Conservation (phyloP, 1,140 invertebrate species). For the Drosophila cardini region DNA sequence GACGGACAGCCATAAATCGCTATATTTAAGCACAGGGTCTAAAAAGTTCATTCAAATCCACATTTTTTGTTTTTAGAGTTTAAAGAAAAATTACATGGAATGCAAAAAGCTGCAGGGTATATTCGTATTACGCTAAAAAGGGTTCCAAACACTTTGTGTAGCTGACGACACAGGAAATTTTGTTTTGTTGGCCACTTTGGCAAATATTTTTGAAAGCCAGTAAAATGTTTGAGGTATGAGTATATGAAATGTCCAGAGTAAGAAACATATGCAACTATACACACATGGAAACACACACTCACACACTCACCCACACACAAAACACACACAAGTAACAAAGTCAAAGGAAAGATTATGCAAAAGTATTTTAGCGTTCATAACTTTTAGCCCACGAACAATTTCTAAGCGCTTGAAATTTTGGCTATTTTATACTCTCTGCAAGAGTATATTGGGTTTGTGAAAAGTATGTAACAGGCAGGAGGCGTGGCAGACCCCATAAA, state of each 20-base stretch:
- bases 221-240: conserved; percentile 17
- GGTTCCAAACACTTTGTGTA: not conserved
- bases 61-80: no score
- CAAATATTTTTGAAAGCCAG: conserved; percentile 63
- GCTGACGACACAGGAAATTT: conserved; percentile 29
- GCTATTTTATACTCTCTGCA: no score
- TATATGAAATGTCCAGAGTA: conserved; percentile 34
- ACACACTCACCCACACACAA: not conserved
- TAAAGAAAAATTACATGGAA: no score
- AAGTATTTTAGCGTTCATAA: conserved; percentile 29
- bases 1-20: no score
- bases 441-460: no score
- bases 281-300: not conserved
- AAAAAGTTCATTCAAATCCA: no score
- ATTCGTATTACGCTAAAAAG: not conserved
- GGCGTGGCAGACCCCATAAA: no score
- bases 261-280: not conserved
- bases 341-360: conserved; percentile 32
- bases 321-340: conserved; percentile 14
- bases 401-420: conserved; percentile 41
- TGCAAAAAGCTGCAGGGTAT: not conserved
- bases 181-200: conserved; percentile 9
- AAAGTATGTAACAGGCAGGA: no score
- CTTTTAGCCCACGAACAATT: conserved; percentile 35
- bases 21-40: no score